These are phyloP conservation scores for Phenganax marumi DNA, from an alignment of 92 coral and sea anemone species.

Conservation along the genomic window DNA sequence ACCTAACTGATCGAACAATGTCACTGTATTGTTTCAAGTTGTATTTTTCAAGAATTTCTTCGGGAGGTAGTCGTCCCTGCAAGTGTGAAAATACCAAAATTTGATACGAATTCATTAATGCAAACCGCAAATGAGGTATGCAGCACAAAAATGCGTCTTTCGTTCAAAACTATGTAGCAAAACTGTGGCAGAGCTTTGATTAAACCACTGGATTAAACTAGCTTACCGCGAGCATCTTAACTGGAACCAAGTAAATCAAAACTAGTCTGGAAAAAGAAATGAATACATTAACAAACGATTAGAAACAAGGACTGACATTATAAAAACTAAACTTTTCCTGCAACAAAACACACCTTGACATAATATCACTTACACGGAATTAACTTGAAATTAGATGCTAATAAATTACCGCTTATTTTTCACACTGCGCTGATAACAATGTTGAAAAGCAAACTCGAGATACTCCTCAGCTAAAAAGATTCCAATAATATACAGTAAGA, in stretches of 20 bases:
- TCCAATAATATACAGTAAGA: constrained; percentile 3
- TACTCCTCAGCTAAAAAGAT: constrained; percentile 73
- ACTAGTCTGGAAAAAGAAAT: constrained; percentile 63
- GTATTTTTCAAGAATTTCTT: constrained; percentile 76
- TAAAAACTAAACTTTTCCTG: background rate
- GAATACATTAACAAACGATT: background rate
- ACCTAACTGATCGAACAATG: constrained; percentile 89
- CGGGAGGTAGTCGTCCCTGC: constrained; percentile 82
- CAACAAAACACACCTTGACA: background rate
- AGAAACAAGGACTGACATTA: too few relatives aligned
- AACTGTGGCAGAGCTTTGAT: background rate
- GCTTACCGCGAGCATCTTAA: constrained; percentile 95
- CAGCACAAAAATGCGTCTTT: background rate
- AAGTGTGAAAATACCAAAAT: background rate
- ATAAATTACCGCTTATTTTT: constrained; percentile 83
- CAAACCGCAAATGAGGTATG: background rate
- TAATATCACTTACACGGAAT: too few relatives aligned
- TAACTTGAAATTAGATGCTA: background rate
- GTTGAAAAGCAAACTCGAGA: constrained; percentile 85
- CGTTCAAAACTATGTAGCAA: background rate
- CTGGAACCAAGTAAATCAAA: constrained; percentile 89
- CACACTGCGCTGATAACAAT: constrained; percentile 65
- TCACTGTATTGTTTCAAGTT: constrained; percentile 82
- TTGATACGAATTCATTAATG: background rate
- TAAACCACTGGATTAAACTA: background rate